Percentiles rank a stretch among this genome's conserved stretches.
Conservation (phyloP, 2,113 vertebrate genomes). For the Mastomys natalensis region DNA sequence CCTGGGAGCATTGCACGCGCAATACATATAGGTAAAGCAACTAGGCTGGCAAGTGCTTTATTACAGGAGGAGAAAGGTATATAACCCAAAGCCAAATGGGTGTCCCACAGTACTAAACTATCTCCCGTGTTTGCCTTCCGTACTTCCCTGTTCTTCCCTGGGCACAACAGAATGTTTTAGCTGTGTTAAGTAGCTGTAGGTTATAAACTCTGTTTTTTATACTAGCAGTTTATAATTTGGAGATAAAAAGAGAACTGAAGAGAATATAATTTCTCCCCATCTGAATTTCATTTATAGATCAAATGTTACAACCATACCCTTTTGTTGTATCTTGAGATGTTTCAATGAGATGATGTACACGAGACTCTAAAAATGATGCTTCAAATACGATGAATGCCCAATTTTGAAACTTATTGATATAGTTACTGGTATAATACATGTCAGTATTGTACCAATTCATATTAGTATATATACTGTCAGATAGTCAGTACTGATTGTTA, state of each 20-base stretch:
- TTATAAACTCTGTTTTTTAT: neutral
- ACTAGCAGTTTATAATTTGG: neutral
- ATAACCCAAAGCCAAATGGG: no score
- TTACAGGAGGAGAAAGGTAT: no score
- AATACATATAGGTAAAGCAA: no score
- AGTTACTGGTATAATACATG: neutral
- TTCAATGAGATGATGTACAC: neutral
- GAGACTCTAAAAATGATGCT: neutral
- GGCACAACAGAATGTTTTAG: no score
- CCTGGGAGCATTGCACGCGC: no score
- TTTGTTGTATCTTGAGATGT: neutral
- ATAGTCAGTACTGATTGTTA: neutral
- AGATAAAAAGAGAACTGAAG: neutral
- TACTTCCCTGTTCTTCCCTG: no score
- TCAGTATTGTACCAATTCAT: no score
- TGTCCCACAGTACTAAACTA: no score
- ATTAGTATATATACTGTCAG: no score
- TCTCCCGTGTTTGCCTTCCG: no score
- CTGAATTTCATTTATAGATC: neutral
- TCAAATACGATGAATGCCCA: neutral
- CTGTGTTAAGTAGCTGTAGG: neutral
- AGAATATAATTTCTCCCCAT: neutral
- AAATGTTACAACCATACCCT: neutral
- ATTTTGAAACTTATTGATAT: neutral
- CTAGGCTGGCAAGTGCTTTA: no score